Evolutionary conservation across 2,797 vertebrate species (phyloP).

Genomic region (Sphenodon punctatus): DNA sequence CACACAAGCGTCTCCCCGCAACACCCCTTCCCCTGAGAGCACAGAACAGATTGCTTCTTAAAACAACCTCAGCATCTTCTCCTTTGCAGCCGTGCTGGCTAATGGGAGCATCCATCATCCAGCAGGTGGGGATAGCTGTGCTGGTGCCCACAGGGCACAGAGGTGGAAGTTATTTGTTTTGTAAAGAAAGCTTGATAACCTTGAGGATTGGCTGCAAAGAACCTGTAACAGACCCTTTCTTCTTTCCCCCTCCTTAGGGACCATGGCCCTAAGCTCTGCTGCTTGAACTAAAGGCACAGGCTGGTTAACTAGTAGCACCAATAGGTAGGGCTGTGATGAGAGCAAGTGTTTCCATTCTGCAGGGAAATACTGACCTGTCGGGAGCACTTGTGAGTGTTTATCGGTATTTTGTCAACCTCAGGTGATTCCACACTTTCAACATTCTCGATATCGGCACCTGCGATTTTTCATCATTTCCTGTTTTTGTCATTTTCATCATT

Average conservation of each 20-base stretch:
- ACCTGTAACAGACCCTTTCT: not conserved
- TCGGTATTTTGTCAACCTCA: no score
- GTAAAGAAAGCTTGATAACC: not conserved
- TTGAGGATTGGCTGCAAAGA: not conserved
- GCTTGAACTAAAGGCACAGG: not conserved
- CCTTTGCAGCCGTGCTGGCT: not conserved
- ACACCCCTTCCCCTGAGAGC: no score
- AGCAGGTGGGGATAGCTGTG: not conserved
- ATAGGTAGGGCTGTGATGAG: no score
- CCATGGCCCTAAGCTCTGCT: not conserved
- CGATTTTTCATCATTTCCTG: no score
- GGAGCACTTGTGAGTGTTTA: no score
- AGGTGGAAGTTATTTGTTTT: not conserved
- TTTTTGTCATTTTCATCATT: no score
- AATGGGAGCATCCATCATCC: not conserved
- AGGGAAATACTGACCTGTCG: no score
- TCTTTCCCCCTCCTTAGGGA: no score
- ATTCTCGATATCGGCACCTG: no score
- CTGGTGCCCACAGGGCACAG: not conserved
- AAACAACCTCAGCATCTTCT: not conserved
- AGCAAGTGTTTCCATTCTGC: no score
- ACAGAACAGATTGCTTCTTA: not conserved
- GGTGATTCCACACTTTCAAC: no score
- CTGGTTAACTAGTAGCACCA: not conserved
- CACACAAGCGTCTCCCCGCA: no score